These are phyloP conservation scores for Lacanobia wlatinum DNA, from an alignment of 2,888 invertebrate species.

Conservation along the genomic window DNA sequence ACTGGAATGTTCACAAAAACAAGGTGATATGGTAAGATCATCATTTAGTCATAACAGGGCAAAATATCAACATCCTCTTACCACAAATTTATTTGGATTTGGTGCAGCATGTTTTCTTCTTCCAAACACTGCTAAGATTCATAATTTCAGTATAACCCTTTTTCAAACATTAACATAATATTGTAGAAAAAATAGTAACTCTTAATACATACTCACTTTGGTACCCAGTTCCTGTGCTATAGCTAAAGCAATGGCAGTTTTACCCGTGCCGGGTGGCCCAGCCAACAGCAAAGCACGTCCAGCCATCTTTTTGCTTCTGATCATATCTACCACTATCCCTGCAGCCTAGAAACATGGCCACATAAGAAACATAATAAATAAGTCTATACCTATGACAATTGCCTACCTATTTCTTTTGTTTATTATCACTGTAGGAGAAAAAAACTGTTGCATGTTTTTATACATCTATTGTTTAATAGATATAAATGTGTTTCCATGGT, in stretches of 20 bases:
- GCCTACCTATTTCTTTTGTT: not conserved
- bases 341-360: slow-evolving; percentile 93
- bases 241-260: slow-evolving; percentile 99
- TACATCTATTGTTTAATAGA: not conserved
- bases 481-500: slow-evolving; percentile 10
- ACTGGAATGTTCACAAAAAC: no score
- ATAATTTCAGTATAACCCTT: not conserved
- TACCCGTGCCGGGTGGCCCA: slow-evolving; percentile 99
- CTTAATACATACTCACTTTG: slow-evolving; percentile 90
- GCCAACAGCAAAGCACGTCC: slow-evolving; percentile 98
- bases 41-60: no score
- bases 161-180: not conserved
- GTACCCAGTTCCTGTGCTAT: slow-evolving; percentile 99
- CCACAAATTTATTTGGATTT: no score
- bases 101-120: no score
- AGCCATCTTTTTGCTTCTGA: slow-evolving; percentile 99
- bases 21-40: no score
- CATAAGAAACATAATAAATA: not conserved
- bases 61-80: no score
- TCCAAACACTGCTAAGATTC: no score
- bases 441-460: not conserved
- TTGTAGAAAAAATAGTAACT: no score
- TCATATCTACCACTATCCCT: slow-evolving; percentile 99
- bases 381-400: not conserved
- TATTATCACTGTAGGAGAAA: not conserved